Evolutionary conservation across 2,888 invertebrate genomes (phyloP), one percentile per base, ranked within the genome.

Genomic region (Chelonus formosanus): DNA sequence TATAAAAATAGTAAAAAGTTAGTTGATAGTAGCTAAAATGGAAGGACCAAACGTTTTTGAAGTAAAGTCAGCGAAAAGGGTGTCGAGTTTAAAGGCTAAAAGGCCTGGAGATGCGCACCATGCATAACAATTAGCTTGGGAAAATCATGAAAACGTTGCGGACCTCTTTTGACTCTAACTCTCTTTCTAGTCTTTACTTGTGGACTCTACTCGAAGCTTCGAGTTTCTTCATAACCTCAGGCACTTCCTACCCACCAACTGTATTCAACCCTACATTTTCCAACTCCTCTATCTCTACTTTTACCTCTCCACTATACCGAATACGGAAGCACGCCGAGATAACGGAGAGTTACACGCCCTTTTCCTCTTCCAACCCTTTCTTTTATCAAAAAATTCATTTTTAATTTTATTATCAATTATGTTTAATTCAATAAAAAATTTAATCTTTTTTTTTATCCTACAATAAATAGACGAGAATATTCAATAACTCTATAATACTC

Each of bases 71-170:
- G 67, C 50, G 44, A 44, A 64, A 63, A 59, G 67, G 48, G 63
- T 64, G 67, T 63, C 61, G 53, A 48, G 76, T 79, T 79, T 79
- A 78, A 77, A 78, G 78, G 77, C 77, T 77, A 77, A 80, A 77
- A 75, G 80, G 75, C 70, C 71, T 52, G 66, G 65, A 65, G 76
- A 77, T 75, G 77, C 78, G 77, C 78, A 80, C 79, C 78, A 79
- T 83, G 82, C 82, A 83, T 83, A 82, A 82, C 81, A 83, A 84
- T 83, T 84, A 83, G 80, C 80, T 73, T 74, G 78, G 77, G 80
- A 82, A 82, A 84, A 82, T 81, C 80, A 76, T 81, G 82, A 83
- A 83, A 83, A 83, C 76, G 77, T 75, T 76, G 77, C 75, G 78
- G 76, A 77, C 77, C 79, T 75, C 78, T 78, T 81, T 80, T 77